Evolutionary conservation across 2,113 vertebrate genomes (phyloP).

Genomic region (Poeciliopsis turrubarensis): DNA sequence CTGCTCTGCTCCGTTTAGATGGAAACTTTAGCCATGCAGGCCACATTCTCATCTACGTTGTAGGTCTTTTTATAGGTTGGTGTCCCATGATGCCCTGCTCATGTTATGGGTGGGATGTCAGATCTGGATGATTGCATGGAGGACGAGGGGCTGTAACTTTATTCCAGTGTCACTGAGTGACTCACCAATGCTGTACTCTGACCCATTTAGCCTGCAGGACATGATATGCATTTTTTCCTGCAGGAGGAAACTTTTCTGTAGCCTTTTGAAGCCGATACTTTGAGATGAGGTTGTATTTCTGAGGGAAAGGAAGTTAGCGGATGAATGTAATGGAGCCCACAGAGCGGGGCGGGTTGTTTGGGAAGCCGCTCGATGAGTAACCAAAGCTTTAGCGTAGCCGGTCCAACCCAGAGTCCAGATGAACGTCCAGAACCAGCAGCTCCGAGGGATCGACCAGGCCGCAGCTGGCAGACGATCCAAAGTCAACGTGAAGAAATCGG

Average conservation of each 20-base stretch:
- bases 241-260: conserved; percentile 2
- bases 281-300: conserved; percentile 9
- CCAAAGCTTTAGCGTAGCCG: conserved; percentile 8
- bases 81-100: conserved; percentile 57
- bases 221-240: conserved; percentile 17
- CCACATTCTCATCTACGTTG: conserved; percentile 40
- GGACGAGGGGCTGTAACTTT: conserved; percentile 58
- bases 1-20: not conserved
- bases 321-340: conserved; percentile 22
- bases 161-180: conserved; percentile 47
- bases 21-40: conserved; percentile 41
- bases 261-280: not conserved
- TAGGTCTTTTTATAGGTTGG: conserved; percentile 72
- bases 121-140: conserved; percentile 17
- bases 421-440: conserved; percentile 36
- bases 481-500: conserved; percentile 73
- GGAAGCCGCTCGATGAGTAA: conserved; percentile 27
- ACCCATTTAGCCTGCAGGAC: conserved; percentile 58
- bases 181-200: conserved; percentile 35
- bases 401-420: conserved; percentile 25
- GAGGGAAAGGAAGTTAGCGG: not conserved
- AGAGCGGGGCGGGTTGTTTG: conserved; percentile 3
- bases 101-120: conserved; percentile 42
- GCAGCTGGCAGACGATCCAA: conserved; percentile 57
- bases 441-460: conserved; percentile 14